These are phyloP conservation scores for Brachyptera putata DNA, from an alignment of 2,888 invertebrate genomes.

Conservation along the genomic window DNA sequence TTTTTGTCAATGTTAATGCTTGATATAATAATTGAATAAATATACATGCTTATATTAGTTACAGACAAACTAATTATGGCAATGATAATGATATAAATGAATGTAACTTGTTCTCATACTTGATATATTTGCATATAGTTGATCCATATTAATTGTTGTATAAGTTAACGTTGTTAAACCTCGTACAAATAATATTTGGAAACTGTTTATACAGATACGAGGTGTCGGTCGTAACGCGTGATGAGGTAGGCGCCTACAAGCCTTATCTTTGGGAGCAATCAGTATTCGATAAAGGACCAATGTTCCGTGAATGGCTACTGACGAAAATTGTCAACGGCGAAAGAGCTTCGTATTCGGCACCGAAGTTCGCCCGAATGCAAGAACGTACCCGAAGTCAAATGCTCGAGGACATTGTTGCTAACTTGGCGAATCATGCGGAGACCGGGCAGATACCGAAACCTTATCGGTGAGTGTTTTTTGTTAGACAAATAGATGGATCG, in stretches of 20 bases:
- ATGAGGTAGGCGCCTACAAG: constrained; percentile 93
- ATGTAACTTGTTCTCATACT: too few relatives aligned
- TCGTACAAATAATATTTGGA: too few relatives aligned
- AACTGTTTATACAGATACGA: too few relatives aligned
- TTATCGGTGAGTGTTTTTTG: constrained; percentile 80
- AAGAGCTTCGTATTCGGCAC: constrained; percentile 88
- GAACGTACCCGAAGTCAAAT: constrained; percentile 89
- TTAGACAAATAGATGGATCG: too few relatives aligned
- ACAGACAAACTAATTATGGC: too few relatives aligned
- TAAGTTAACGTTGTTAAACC: too few relatives aligned
- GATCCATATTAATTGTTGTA: too few relatives aligned
- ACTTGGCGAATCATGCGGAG: constrained; percentile 89
- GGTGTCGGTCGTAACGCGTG: constrained; percentile 86
- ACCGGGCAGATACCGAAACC: constrained; percentile 95
- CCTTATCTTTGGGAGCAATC: constrained; percentile 95
- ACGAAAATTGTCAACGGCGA: constrained; percentile 94
- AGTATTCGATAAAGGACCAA: constrained; percentile 88
- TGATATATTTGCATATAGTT: too few relatives aligned
- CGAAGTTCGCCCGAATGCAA: constrained; percentile 93
- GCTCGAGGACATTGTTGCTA: constrained; percentile 91
- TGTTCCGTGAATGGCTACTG: constrained; percentile 92
- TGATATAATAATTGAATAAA: too few relatives aligned
- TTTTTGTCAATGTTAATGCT: too few relatives aligned
- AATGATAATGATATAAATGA: too few relatives aligned
- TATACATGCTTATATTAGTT: too few relatives aligned